A percentile compares a stretch with the other conserved stretches of the same genome.
Evolutionary conservation across 2,113 vertebrate species (phyloP).

Genomic region (Cavia porcellus): DNA sequence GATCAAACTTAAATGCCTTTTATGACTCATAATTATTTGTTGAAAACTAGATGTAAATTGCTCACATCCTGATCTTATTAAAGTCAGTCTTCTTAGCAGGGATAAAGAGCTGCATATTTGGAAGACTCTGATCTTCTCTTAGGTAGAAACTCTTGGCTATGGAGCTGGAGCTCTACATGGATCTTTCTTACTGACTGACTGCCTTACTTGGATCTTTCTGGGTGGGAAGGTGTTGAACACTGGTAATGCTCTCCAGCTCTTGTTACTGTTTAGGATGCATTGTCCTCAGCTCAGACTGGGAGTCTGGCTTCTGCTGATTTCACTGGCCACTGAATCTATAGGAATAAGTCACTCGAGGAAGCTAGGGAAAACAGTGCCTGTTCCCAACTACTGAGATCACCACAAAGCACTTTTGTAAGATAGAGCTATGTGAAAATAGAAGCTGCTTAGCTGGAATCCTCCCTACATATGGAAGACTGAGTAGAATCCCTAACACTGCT

Average conservation of each 20-base stretch:
- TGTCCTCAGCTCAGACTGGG: neutral
- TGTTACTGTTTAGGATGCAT: neutral
- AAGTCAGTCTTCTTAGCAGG: neutral
- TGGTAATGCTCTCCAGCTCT: neutral
- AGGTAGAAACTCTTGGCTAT: neutral
- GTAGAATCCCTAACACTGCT: too few relatives aligned
- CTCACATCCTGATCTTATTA: neutral
- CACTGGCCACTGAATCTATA: neutral
- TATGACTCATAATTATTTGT: conserved; percentile 13
- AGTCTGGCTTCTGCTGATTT: neutral
- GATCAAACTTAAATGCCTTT: neutral
- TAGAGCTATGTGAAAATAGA: neutral
- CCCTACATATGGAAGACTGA: neutral
- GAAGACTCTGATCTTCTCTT: neutral
- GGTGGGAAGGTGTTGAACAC: neutral
- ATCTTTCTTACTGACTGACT: neutral
- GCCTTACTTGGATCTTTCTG: too few relatives aligned
- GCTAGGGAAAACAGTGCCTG: neutral
- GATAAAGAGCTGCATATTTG: neutral
- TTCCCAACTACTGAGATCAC: neutral
- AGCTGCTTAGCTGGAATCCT: neutral
- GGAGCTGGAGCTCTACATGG: neutral
- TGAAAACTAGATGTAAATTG: neutral
- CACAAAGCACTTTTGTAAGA: neutral
- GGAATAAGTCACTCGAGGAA: neutral